Percentiles rank a stretch among this genome's conserved stretches.
phyloP scores from a whole-genome alignment of 2,888 invertebrate species.

The Rhimphoctona megacephalus region DNA sequence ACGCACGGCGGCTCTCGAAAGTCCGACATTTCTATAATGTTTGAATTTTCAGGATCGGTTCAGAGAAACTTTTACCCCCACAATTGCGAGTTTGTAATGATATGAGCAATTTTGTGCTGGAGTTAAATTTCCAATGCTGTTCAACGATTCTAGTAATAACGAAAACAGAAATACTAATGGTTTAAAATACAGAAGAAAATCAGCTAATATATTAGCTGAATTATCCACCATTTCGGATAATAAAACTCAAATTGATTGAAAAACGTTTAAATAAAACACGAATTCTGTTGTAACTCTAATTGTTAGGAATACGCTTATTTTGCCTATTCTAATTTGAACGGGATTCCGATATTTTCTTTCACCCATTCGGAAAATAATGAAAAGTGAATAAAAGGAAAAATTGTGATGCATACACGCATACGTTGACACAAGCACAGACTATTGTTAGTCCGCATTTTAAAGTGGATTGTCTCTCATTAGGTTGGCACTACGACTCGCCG shows the following conservation, averaged over 20 bases:
- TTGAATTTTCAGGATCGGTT: slow-evolving; percentile 51
- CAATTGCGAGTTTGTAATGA: slow-evolving; percentile 12
- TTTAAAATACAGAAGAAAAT: background rate
- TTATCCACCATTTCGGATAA: background rate
- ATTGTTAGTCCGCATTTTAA: slow-evolving; percentile 71
- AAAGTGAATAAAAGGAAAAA: slow-evolving; percentile 1
- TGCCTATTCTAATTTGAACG: slow-evolving; percentile 45
- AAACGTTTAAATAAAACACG: background rate
- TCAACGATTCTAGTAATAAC: background rate
- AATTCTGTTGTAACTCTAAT: background rate
- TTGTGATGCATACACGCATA: background rate
- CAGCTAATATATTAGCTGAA: background rate
- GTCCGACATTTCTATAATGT: slow-evolving; percentile 13
- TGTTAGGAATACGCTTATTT: slow-evolving; percentile 4
- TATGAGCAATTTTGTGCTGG: slow-evolving; percentile 5
- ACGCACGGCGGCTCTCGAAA: background rate
- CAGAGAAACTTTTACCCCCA: slow-evolving; percentile 30
- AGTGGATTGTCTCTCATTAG: slow-evolving; percentile 80
- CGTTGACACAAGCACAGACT: slow-evolving; percentile 32
- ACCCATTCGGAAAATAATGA: slow-evolving; percentile 72
- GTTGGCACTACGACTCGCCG: slow-evolving; percentile 77
- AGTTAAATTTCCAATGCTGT: background rate
- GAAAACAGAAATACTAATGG: background rate
- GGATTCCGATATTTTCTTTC: slow-evolving; percentile 70
- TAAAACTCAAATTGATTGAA: background rate